phyloP scores from a whole-genome alignment of 2,888 invertebrate genomes.

The Pardosa pseudoannulata region DNA sequence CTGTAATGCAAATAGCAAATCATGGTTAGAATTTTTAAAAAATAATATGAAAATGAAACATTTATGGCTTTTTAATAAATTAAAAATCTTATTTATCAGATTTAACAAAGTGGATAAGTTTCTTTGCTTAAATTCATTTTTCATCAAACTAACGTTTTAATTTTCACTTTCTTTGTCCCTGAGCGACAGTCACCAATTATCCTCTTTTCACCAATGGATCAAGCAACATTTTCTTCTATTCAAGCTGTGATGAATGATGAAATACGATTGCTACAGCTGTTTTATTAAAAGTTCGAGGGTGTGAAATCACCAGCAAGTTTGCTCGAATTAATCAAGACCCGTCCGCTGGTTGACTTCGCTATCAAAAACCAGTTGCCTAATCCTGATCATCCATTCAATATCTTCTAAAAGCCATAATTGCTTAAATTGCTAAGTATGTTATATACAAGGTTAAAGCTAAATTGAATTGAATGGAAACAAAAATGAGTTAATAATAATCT shows the following conservation, averaged over 20 bases:
- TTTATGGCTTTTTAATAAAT: no score
- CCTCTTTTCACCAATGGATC: not conserved
- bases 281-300: not conserved
- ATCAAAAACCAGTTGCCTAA: not conserved
- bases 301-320: not conserved
- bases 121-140: no score
- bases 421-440: constrained; percentile 41
- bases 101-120: no score
- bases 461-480: no score
- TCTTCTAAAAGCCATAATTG: not conserved
- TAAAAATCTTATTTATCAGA: no score
- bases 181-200: not conserved
- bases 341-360: not conserved
- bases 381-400: not conserved
- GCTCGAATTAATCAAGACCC: not conserved
- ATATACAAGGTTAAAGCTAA: not conserved
- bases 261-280: not conserved
- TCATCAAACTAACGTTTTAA: no score
- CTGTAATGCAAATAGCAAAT: no score
- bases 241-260: not conserved
- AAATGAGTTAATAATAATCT: no score
- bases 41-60: no score
- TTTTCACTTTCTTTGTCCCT: no score
- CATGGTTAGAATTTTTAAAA: no score
- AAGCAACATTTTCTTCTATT: not conserved